Evolutionary conservation across 2,113 vertebrate species (phyloP), one percentile per base, ranked within the genome.

Genomic region (Paralichthys olivaceus): DNA sequence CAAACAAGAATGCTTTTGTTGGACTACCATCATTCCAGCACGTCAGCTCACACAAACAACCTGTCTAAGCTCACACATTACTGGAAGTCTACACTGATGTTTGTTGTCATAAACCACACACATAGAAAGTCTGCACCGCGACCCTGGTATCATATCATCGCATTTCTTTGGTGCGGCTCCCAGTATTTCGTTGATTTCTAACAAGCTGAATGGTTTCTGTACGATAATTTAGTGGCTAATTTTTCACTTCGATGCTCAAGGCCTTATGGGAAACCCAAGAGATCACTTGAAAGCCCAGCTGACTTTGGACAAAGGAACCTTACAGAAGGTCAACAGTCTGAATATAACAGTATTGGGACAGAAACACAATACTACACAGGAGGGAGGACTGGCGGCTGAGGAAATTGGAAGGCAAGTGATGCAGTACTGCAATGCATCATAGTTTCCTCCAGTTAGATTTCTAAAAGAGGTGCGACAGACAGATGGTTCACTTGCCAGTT

Each of bases 291-390:
- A 84, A 85, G 29, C 29, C 63, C 59, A 77, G 64, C 51, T 79
- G 61, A 64, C 29, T 84, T 76, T 66, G 43, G 81, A 81, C 74
- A 80, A 76, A 79, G 53, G 25, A 89, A 73, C 61, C 66, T 23
- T 28, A 71, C 56, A 56, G 77, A 69, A 85, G 72, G 75, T 85
- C 85, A 81, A 60, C 23, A 5, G 55, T 72, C 77, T 69, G 29
- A 83, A 64, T 53, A 66, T 40, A 79, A 80, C 77, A 85, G 67
- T 77, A 73, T 78, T 62, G 80, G 77, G 64, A 78, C 69, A 47
- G 81, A 88, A 92, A 92, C 56, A 69, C 47, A 73, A 90, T 84
- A 87, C 77, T 81, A 84, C 85, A 89, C 88, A 84, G 72, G 87
- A 87, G 88, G 73, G 74, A 83, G n/a, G 60, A 72, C 57, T 57